Evolutionary conservation across 2,888 invertebrate species (phyloP), one percentile per base, ranked within the genome.

Genomic region (Melanargia galathea): DNA sequence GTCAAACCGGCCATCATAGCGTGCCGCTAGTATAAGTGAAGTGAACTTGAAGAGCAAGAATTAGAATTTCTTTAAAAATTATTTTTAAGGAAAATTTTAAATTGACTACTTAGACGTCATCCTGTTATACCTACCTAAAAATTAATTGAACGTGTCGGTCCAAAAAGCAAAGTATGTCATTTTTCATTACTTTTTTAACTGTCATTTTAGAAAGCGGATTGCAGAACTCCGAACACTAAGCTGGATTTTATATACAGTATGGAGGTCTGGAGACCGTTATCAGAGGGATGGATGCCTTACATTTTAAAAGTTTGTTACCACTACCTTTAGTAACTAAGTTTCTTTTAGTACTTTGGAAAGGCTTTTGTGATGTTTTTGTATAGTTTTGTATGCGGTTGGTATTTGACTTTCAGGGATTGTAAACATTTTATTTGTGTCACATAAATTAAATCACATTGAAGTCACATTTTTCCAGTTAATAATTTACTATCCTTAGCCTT

Each of bases 291-390:
- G 40, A 43, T 7, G 18, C 43, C 16, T 43, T 43, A 10, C 51
- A 58, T 57, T 54, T 57, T 54, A n/a, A 16, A 57, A 40, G 52
- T 60, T 63, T 57, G 59, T 63, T 60, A 60, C 40, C 48, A 24
- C 55, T 56, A 55, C 26, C 35, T 46, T 46, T 63, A n/a, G n/a
- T n/a, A n/a, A n/a, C n/a, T 30, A 35, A 58, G 35, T 48, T 58
- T 58, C 56, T 57, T 46, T 58, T 24, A 22, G 13, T 18, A 11
- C 30, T 57, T 45, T 13, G 10, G 20, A 8, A 18, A 30, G 43
- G 18, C 40, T 49, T 49, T 60, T 54, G 56, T 30, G 11, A 30
- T 26, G 18, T 26, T 49, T 49, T 60, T 54, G 56, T 30, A 30
- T 18, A 18, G 18, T 30, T 45, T 30, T 43, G 45, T 56, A 45